Evolutionary conservation across 2,888 invertebrate genomes (phyloP).

Genomic region (Cosmorhoe ocellata): DNA sequence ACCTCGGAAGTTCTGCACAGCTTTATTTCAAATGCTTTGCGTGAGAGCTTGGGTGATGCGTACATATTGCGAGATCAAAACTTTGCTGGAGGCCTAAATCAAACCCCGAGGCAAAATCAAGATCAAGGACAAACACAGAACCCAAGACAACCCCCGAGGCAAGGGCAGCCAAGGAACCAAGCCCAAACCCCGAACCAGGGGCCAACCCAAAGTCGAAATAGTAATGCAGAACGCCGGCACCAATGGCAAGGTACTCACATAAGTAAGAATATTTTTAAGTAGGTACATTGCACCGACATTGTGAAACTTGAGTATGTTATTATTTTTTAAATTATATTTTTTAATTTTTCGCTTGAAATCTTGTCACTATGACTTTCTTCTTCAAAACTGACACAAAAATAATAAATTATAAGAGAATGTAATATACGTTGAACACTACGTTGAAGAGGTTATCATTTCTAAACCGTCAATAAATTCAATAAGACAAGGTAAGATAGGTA

Average conservation of each 20-base stretch:
- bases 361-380: too few species aligned
- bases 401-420: too few species aligned
- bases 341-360: too few species aligned
- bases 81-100: constrained; percentile 9
- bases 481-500: too few species aligned
- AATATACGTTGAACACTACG: too few species aligned
- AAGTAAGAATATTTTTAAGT: too few species aligned
- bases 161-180: constrained; percentile 6
- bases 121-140: constrained; percentile 16
- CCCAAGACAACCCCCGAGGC: constrained; percentile 12
- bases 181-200: constrained; percentile 14
- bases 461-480: too few species aligned
- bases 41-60: constrained; percentile 18
- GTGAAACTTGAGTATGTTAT: too few species aligned
- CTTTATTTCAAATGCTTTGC: constrained; percentile 16
- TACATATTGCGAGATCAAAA: constrained; percentile 5
- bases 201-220: constrained; percentile 5
- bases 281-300: too few species aligned
- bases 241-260: constrained; percentile 9
- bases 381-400: too few species aligned
- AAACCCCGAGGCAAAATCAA: constrained; percentile 10
- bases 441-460: too few species aligned
- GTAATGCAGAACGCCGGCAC: constrained; percentile 8
- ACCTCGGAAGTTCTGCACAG: constrained; percentile 15
- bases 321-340: too few species aligned